Evolutionary conservation across 2,888 invertebrate genomes (phyloP).

Genomic region (Thalpophila matura): DNA sequence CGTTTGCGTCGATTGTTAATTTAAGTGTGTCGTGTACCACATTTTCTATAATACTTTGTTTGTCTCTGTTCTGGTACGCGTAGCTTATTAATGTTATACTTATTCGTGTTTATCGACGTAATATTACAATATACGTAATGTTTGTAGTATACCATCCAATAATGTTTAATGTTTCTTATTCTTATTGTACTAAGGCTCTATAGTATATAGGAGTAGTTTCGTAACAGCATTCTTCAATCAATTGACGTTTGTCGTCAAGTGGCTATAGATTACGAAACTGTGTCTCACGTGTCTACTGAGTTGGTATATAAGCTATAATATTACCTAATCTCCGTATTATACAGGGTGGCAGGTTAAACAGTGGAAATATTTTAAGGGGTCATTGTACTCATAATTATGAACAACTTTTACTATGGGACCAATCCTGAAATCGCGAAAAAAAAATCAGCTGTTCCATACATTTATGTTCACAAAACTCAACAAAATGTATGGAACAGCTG

Average conservation of each 20-base stretch:
- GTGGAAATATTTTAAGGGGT: no score
- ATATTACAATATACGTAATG: conserved; percentile 12
- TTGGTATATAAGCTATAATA: background rate
- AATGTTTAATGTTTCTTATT: conserved; percentile 21
- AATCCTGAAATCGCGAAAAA: no score
- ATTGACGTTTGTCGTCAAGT: conserved; percentile 2
- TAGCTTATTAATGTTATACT: conserved; percentile 3
- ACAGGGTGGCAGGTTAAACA: no score
- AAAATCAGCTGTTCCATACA: no score
- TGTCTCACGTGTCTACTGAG: background rate
- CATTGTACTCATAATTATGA: no score
- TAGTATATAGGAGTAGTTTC: conserved; percentile 5
- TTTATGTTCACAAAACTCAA: no score
- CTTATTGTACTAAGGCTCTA: background rate
- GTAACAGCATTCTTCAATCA: conserved; percentile 10
- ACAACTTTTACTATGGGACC: no score
- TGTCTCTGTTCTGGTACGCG: conserved; percentile 1
- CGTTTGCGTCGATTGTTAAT: conserved; percentile 31
- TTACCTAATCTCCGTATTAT: background rate
- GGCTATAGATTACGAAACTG: background rate
- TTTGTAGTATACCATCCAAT: conserved; percentile 13
- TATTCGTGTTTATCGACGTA: conserved; percentile 11
- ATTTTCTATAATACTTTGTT: conserved; percentile 18
- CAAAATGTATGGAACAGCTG: no score
- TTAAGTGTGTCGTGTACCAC: conserved; percentile 18